Conservation (phyloP, 2,797 vertebrate species). For the Phalanger gymnotis region DNA sequence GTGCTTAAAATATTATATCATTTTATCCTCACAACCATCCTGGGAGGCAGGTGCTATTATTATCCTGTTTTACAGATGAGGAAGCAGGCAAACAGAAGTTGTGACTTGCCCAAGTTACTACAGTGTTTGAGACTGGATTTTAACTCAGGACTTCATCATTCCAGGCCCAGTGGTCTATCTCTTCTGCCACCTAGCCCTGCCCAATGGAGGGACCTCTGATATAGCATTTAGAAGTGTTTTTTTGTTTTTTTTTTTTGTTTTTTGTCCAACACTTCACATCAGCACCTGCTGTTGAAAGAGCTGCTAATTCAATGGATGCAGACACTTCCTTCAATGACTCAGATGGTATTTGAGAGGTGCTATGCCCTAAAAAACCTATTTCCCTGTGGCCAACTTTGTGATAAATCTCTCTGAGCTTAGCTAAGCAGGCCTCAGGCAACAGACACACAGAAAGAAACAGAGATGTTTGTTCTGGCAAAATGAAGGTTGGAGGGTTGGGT, state of each 20-base stretch:
- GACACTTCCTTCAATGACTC: neutral
- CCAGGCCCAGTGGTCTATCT: neutral
- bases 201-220: neutral
- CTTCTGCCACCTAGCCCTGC: neutral
- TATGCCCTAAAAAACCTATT: neutral
- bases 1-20: neutral
- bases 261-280: neutral
- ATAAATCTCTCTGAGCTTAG: neutral
- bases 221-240: neutral
- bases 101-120: neutral
- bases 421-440: neutral
- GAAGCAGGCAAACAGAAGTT: neutral
- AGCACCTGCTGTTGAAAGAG: neutral
- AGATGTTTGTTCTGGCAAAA: neutral
- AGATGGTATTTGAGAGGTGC: neutral
- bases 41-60: neutral
- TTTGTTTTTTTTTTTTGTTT: too few relatives aligned
- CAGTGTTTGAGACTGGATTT: neutral
- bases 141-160: neutral
- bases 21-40: neutral
- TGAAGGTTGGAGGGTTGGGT: neutral
- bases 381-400: neutral
- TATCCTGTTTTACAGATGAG: neutral
- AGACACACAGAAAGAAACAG: neutral
- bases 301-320: neutral